Evolutionary conservation across 2,113 vertebrate genomes (phyloP).

Genomic region (Myotis brandtii): DNA sequence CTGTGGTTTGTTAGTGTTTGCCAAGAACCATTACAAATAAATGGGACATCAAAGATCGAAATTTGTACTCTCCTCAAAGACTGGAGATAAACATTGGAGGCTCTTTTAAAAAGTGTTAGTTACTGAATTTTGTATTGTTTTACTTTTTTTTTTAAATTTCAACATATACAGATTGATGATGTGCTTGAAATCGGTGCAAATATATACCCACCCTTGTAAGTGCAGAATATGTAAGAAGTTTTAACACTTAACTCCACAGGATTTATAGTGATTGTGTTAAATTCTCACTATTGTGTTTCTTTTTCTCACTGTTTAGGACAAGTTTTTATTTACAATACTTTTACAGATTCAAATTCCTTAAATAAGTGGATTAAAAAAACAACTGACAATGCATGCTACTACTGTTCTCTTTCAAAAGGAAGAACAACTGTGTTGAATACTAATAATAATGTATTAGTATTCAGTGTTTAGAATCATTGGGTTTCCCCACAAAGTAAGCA

Average conservation of each 20-base stretch:
- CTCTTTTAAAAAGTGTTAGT: constrained; percentile 84
- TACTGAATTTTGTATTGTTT: constrained; percentile 84
- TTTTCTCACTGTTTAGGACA: constrained; percentile 82
- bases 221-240: constrained; percentile 78
- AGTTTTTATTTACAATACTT: constrained; percentile 81
- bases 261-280: constrained; percentile 82
- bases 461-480: constrained; percentile 71
- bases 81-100: constrained; percentile 79
- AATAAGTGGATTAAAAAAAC: constrained; percentile 81
- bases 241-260: constrained; percentile 76
- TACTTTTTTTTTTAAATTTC: constrained; percentile 75
- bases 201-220: constrained; percentile 83
- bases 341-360: constrained; percentile 82
- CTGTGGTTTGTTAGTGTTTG: constrained; percentile 84
- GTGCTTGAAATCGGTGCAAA: constrained; percentile 87
- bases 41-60: constrained; percentile 76
- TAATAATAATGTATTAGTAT: constrained; percentile 76
- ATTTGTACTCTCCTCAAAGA: constrained; percentile 77
- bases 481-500: constrained; percentile 78
- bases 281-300: constrained; percentile 77
- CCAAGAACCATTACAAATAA: constrained; percentile 82
- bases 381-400: constrained; percentile 86
- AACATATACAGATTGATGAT: constrained; percentile 84
- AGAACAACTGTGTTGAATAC: constrained; percentile 74
- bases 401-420: constrained; percentile 80